Percentiles rank a stretch among this genome's conserved stretches.
Conservation (phyloP, 2,113 vertebrate species). For the Paramormyrops kingsleyae region DNA sequence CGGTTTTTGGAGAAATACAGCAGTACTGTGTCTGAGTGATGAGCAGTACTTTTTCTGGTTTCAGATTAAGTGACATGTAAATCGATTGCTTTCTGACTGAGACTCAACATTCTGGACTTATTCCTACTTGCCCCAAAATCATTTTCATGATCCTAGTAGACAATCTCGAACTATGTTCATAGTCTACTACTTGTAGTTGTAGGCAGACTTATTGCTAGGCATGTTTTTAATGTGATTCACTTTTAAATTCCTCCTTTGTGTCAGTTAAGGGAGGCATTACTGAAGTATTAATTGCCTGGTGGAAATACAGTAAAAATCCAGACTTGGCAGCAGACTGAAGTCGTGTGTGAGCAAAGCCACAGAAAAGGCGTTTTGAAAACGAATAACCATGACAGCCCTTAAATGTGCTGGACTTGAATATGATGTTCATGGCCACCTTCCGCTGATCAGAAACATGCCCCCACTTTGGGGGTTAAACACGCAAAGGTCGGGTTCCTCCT, state of each 20-base stretch:
- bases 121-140: background rate
- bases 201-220: background rate
- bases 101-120: background rate
- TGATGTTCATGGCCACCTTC: background rate
- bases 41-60: background rate
- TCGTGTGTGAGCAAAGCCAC: background rate
- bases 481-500: background rate
- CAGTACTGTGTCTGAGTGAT: background rate
- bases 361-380: background rate
- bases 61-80: background rate
- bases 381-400: background rate
- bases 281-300: background rate
- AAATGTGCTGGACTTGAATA: background rate
- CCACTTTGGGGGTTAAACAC: slow-evolving; percentile 14
- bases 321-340: background rate
- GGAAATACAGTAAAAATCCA: background rate
- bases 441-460: background rate
- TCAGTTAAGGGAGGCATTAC: background rate
- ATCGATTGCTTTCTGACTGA: background rate
- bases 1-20: background rate
- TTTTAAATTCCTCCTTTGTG: background rate
- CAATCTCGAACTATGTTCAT: background rate
- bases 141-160: background rate
- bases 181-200: background rate
- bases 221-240: background rate